A percentile compares a stretch with the other conserved stretches of the same genome.
phyloP scores from a whole-genome alignment of 2,113 vertebrate species.

The Cephalopholis sonnerati region DNA sequence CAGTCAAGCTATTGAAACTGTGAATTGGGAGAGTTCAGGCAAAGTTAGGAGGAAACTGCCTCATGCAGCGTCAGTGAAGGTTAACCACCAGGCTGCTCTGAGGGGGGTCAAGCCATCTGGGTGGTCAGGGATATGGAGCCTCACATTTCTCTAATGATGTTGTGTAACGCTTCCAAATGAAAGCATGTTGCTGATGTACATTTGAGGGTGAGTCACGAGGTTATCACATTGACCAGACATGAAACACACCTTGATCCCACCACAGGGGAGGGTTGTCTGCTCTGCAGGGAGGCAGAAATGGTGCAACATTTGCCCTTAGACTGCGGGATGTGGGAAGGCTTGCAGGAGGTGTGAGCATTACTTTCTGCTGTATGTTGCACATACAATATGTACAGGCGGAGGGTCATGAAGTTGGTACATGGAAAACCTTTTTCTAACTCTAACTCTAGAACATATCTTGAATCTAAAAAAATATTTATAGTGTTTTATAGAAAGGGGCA shows the following conservation, averaged over 20 bases:
- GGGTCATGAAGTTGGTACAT: not conserved
- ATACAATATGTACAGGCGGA: not conserved
- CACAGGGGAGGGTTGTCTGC: conserved; percentile 17
- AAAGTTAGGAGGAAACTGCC: conserved; percentile 21
- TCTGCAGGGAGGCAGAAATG: conserved; percentile 6
- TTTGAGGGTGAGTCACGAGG: conserved; percentile 32
- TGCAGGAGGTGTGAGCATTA: not conserved
- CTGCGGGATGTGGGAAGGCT: not conserved
- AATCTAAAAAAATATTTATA: too few relatives aligned
- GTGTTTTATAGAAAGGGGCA: too few relatives aligned
- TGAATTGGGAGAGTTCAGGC: conserved; percentile 23
- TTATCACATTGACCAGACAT: conserved; percentile 16
- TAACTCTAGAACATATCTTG: too few relatives aligned
- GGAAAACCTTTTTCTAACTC: not conserved
- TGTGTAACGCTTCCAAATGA: conserved; percentile 22
- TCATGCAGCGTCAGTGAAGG: conserved; percentile 41
- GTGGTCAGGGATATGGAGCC: conserved; percentile 1
- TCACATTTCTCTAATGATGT: conserved; percentile 14
- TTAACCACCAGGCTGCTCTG: conserved; percentile 49
- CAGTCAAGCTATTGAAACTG: not conserved
- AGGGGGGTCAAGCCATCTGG: conserved; percentile 32
- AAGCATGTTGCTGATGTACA: conserved; percentile 17
- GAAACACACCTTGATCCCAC: conserved; percentile 39
- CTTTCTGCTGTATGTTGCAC: not conserved
- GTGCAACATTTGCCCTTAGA: conserved; percentile 12